Percentiles rank a stretch among this genome's conserved stretches.
Evolutionary conservation across 2,113 vertebrate species (phyloP).

Genomic region (Coracopsis vasa): DNA sequence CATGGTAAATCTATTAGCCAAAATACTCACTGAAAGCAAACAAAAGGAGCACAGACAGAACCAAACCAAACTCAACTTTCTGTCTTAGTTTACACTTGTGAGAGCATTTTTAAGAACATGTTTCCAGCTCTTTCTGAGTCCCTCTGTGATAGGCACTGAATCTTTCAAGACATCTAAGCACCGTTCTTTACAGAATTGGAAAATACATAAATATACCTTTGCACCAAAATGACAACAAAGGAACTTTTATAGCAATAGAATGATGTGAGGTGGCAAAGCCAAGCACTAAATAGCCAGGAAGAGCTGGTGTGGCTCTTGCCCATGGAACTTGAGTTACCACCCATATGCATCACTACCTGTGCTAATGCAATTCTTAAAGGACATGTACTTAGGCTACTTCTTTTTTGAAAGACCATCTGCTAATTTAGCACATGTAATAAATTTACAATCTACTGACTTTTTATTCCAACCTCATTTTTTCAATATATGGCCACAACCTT

Average conservation of each 20-base stretch:
- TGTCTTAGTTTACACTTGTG: not conserved
- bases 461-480: not conserved
- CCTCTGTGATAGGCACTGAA: not conserved
- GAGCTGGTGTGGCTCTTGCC: not conserved
- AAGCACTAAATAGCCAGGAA: not conserved
- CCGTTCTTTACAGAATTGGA: not conserved
- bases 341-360: not conserved
- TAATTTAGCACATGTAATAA: not conserved
- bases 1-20: not conserved
- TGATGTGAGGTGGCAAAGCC: accelerated
- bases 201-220: not conserved
- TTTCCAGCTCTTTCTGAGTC: not conserved
- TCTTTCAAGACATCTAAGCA: not conserved
- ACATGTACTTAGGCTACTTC: not conserved
- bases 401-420: not conserved
- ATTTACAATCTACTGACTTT: not conserved
- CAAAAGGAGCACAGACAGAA: not conserved
- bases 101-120: not conserved
- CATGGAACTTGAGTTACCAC: not conserved
- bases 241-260: not conserved
- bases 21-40: slow-evolving; percentile 29
- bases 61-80: slow-evolving; percentile 20
- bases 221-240: not conserved
- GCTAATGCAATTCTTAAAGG: not conserved
- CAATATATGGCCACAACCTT: not conserved